A percentile compares a stretch with the other conserved stretches of the same genome.
Conservation (phyloP, 1,140 invertebrate species). For the Lucilia sericata region DNA sequence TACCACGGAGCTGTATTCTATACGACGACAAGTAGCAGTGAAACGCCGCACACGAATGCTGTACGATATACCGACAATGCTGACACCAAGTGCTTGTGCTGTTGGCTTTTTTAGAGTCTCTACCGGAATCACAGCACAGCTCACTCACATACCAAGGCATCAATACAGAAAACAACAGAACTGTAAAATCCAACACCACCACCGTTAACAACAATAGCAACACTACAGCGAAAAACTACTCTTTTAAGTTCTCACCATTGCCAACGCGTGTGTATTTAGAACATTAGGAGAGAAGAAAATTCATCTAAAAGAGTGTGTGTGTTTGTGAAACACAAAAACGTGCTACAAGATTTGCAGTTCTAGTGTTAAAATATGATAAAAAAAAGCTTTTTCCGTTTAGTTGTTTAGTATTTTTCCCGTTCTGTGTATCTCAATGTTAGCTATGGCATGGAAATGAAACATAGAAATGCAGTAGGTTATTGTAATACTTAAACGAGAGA, state of each 20-base stretch:
- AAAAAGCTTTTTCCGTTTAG: conserved; percentile 33
- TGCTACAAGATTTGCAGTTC: conserved; percentile 4
- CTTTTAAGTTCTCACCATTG: background rate
- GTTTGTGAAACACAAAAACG: conserved; percentile 17
- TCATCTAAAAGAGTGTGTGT: background rate
- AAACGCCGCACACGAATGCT: conserved; percentile 60
- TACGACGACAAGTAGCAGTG: conserved; percentile 56
- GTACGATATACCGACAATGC: conserved; percentile 52
- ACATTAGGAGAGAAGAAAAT: conserved; percentile 10
- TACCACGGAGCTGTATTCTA: conserved; percentile 36
- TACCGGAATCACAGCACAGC: conserved; percentile 22
- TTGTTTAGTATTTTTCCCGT: background rate
- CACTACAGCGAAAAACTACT: background rate
- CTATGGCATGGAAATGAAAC: background rate
- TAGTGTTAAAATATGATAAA: background rate
- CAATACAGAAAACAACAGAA: background rate
- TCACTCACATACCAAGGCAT: conserved; percentile 32
- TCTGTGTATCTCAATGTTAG: background rate
- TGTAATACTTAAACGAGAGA: background rate
- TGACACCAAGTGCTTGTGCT: conserved; percentile 48
- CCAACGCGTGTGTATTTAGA: conserved; percentile 34
- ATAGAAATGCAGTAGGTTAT: background rate
- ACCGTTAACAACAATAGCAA: background rate
- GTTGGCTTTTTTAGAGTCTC: conserved; percentile 31
- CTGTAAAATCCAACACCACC: background rate